Evolutionary conservation across 2,888 invertebrate species (phyloP), one percentile per base, ranked within the genome.

Genomic region (Drosophila cognata): DNA sequence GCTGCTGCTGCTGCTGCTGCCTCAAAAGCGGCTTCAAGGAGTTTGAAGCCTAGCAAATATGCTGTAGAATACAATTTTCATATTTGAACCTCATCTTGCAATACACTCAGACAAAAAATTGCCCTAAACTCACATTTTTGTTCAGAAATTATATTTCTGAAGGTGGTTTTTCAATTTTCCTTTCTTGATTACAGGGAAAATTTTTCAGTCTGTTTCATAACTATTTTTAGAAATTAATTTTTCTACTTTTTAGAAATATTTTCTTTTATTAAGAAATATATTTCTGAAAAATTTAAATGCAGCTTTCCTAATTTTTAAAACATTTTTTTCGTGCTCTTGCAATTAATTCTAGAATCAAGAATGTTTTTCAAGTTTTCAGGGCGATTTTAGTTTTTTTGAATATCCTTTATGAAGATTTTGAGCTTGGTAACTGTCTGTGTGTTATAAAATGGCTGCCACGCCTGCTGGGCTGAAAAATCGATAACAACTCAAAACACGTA

Each of bases 21-120:
- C 65, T 38, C 18, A 38, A 65, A 35, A 38, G 33, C 43, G 46
- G 43, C 43, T 60, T 75, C 38, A 53, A 68, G 48, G 43, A 61
- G 71, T 50, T 55, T 33, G 16, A 36, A 33, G 46, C 62, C 33
- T 28, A 38, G 11, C 48, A 61, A 52, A 59, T 58, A 43, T 61
- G 62, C 81, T 61, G 43, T 56, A 13, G 52, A 43, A 53, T 2
- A 28, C n/a, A 28, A 55, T 53, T 53, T 35, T 35, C 21, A 36
- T 50, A 50, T 50, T 28, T 50, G 50, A 46, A 46, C 25, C 25
- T 25, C 25, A 46, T 46, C 16, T 46, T 46, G 4, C 16, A 25
- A 25, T 25, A 46, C 46, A 25, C 46, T 46, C 25, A 16, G 46
- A 46, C 8, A 46, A 46, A 36, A 18, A 7, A 16, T 36, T 16